phyloP scores from a whole-genome alignment of 2,113 vertebrate species.

The Arothron firmamentum region DNA sequence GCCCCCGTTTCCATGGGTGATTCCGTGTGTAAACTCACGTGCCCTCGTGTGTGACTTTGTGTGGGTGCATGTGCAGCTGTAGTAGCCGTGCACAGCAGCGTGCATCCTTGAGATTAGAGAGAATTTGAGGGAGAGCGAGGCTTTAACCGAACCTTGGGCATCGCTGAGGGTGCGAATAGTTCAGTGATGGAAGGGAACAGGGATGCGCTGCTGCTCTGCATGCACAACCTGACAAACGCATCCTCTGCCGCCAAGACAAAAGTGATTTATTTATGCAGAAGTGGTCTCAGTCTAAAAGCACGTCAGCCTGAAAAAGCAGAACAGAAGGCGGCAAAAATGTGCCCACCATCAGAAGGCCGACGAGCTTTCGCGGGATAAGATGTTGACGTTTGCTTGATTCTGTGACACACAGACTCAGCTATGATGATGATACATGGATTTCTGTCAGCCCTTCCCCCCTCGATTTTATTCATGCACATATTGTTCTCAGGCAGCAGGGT shows the following conservation, averaged over 20 bases:
- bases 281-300: not conserved
- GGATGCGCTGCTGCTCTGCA: no score
- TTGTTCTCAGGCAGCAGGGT: constrained; percentile 8
- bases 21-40: constrained; percentile 25
- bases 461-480: constrained; percentile 6
- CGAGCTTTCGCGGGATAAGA: no score
- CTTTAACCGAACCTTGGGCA: constrained; percentile 59
- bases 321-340: no score
- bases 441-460: constrained; percentile 5
- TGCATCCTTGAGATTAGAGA: constrained; percentile 51
- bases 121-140: constrained; percentile 45
- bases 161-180: constrained; percentile 10
- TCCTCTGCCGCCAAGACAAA: not conserved
- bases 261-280: not conserved
- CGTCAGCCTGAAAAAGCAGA: not conserved
- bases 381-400: no score
- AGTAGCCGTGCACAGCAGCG: constrained; percentile 31
- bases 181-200: no score
- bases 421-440: constrained; percentile 8
- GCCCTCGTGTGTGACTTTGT: constrained; percentile 40
- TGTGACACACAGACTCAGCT: not conserved
- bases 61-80: constrained; percentile 18
- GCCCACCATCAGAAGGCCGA: no score
- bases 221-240: no score
- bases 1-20: constrained; percentile 22